A percentile compares a stretch with the other conserved stretches of the same genome.
phyloP scores from a whole-genome alignment of 2,888 invertebrate genomes.

The Furcula furcula region DNA sequence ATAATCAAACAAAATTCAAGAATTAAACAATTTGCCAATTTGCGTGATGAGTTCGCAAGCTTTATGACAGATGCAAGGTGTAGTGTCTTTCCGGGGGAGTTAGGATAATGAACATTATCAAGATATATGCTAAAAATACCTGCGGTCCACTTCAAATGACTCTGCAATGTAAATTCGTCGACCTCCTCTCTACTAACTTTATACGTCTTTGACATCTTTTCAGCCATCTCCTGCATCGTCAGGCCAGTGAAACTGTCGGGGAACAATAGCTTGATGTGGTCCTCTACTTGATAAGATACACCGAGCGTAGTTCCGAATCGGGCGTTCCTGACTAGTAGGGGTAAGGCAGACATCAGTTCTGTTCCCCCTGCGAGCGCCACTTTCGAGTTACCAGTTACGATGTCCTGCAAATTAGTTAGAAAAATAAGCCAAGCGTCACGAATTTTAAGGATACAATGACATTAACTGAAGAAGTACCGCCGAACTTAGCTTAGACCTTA shows the following conservation, averaged over 20 bases:
- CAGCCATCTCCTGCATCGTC: slow-evolving; percentile 95
- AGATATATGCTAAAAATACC: too few species aligned
- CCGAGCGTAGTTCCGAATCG: slow-evolving; percentile 95
- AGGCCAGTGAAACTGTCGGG: slow-evolving; percentile 91
- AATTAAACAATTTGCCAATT: too few species aligned
- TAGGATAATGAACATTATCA: too few species aligned
- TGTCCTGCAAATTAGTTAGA: slow-evolving; percentile 84
- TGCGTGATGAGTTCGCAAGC: too few species aligned
- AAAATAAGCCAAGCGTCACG: too few species aligned
- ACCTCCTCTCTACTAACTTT: slow-evolving; percentile 88
- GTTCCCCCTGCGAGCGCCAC: slow-evolving; percentile 94
- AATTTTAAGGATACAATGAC: too few species aligned
- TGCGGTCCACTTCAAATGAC: slow-evolving; percentile 92
- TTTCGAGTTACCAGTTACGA: slow-evolving; percentile 89
- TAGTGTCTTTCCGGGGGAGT: too few species aligned
- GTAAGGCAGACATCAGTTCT: slow-evolving; percentile 96
- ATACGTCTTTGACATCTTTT: slow-evolving; percentile 89
- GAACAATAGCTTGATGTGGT: slow-evolving; percentile 70
- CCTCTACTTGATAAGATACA: slow-evolving; percentile 88
- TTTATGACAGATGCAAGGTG: too few species aligned
- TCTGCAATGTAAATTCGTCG: slow-evolving; percentile 90
- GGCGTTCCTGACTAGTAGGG: slow-evolving; percentile 91
- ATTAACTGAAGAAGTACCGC: too few species aligned
- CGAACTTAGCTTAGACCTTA: too few species aligned
- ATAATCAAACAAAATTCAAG: too few species aligned